Percentiles rank a stretch among this genome's conserved stretches.
Conservation (phyloP, 1,140 invertebrate genomes). For the Hyphantria cunea region DNA sequence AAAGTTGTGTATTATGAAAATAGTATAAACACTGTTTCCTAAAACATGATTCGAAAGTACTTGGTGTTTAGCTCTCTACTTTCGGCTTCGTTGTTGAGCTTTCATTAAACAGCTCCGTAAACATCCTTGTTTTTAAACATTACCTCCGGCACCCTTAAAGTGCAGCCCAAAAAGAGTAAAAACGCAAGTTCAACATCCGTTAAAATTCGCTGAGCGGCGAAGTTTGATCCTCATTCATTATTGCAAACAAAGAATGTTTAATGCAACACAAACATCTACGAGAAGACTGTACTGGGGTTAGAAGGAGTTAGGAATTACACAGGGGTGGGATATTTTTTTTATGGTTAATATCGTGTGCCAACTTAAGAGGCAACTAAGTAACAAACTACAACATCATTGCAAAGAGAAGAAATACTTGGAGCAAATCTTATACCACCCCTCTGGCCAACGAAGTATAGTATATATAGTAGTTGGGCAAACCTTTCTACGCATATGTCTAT, state of each 20-base stretch:
- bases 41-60: background rate
- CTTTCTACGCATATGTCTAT: too few relatives aligned
- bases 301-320: background rate
- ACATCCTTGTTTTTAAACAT: background rate
- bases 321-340: background rate
- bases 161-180: slow-evolving; percentile 37
- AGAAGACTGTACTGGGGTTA: slow-evolving; percentile 19
- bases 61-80: background rate
- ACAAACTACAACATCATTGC: too few relatives aligned
- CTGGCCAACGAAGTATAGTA: too few relatives aligned
- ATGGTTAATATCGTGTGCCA: too few relatives aligned
- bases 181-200: slow-evolving; percentile 31
- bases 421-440: too few relatives aligned
- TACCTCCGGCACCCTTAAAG: background rate
- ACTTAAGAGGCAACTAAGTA: background rate
- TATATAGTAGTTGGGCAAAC: too few relatives aligned
- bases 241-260: slow-evolving; percentile 49
- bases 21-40: background rate
- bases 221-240: slow-evolving; percentile 47
- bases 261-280: slow-evolving; percentile 48
- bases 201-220: slow-evolving; percentile 34
- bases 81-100: background rate
- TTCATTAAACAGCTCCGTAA: background rate
- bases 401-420: too few relatives aligned
- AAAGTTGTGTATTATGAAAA: too few relatives aligned